Conservation (phyloP, 2,113 vertebrate species). For the Dermatemys mawii region DNA sequence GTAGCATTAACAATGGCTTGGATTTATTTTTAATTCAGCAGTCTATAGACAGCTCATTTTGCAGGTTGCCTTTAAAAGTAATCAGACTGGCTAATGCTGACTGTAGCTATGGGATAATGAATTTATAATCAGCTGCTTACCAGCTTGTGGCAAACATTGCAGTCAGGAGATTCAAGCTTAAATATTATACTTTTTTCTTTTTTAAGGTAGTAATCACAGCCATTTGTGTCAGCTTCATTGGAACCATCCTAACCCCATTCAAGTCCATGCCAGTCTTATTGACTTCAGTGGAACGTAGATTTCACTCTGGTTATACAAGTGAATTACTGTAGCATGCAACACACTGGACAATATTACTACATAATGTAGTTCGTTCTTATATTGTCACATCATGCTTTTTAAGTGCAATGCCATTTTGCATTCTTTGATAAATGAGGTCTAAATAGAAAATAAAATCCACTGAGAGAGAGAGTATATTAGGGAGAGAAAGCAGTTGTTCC, state of each 20-base stretch:
- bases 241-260: neutral
- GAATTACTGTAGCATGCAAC: neutral
- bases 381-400: neutral
- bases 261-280: neutral
- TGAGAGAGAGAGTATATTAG: neutral
- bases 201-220: neutral
- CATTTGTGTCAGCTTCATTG: neutral
- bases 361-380: neutral
- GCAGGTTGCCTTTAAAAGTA: neutral
- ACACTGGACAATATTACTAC: neutral
- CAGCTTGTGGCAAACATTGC: neutral
- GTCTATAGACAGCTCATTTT: neutral
- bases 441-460: constrained; percentile 16
- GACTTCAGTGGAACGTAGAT: neutral
- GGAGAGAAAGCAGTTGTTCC: constrained; percentile 14
- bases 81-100: neutral
- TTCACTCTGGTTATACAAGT: neutral
- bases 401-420: neutral
- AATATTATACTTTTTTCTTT: neutral
- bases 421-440: neutral
- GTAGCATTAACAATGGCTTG: constrained; percentile 5
- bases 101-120: neutral
- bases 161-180: neutral
- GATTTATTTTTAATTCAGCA: neutral
- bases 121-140: neutral